These are phyloP conservation scores for Bucco capensis DNA, from an alignment of 2,113 vertebrate species.

Conservation along the genomic window DNA sequence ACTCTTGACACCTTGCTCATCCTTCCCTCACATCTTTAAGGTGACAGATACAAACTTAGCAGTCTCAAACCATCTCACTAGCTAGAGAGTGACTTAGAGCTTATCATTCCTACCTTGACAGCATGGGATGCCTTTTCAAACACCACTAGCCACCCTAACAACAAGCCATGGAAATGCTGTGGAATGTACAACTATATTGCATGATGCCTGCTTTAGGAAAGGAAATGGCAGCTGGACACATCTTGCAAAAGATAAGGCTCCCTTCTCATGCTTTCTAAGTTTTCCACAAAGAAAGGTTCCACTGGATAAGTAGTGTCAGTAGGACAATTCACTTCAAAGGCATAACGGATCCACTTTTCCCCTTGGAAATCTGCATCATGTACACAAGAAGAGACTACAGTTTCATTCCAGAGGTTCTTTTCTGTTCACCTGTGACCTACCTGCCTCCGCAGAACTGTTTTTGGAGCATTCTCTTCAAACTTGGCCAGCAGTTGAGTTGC, in stretches of 20 bases:
- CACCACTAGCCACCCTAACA: not conserved
- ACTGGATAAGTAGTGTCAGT: not conserved
- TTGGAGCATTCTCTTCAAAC: slow-evolving; percentile 86
- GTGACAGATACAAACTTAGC: not conserved
- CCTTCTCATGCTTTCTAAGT: not conserved
- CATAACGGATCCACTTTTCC: not conserved
- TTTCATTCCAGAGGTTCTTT: not conserved
- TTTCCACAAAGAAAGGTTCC: not conserved
- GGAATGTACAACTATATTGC: not conserved
- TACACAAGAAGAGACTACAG: not conserved
- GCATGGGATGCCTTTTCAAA: not conserved
- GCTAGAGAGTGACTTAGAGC: not conserved
- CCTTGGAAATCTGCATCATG: not conserved
- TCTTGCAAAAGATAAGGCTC: not conserved
- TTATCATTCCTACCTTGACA: not conserved
- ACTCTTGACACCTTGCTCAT: not conserved
- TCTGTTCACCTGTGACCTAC: slow-evolving; percentile 65
- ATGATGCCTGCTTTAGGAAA: not conserved
- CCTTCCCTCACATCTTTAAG: not conserved
- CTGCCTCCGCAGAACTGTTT: slow-evolving; percentile 76
- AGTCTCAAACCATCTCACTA: not conserved
- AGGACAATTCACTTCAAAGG: not conserved
- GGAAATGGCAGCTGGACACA: not conserved
- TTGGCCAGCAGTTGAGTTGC: slow-evolving; percentile 90
- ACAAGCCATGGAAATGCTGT: not conserved